Evolutionary conservation across 2,797 vertebrate genomes (phyloP), one percentile per base, ranked within the genome.

Genomic region (Cyclopterus lumpus): DNA sequence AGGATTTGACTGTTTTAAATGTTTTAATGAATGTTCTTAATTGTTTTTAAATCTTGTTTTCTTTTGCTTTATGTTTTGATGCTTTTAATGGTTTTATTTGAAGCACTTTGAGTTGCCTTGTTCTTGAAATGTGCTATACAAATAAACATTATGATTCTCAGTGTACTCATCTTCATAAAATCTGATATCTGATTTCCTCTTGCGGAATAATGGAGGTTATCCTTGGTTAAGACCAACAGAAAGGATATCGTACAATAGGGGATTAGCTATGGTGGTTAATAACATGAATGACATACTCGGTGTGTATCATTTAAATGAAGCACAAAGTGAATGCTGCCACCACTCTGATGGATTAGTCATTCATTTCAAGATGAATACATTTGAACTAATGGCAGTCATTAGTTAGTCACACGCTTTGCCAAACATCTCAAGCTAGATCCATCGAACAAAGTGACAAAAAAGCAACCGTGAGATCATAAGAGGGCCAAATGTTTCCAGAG

Each of bases 321-420:
- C 24, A 16, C 34, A 34, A 53, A 38, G 22, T 51, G 7, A 54
- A 38, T 24, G 64, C 3, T 7, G 53, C 54, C 57, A 28, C 14
- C 15, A 28, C n/a, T 71, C 6, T 26, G 16, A 77, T 28, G 36
- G 26, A 44, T 42, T 53, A 44, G 24, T 71, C 69, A 61, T 36
- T 24, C 1, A 62, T 60, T 40, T n/a, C 4, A 49, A 49, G 8
- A 58, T 16, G 20, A n/a, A 63, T 42, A 8, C 1, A 60, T 51
- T 18, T 22, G 24, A 60, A 67, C 58, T 18, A 54, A 54, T 63
- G 26, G 5, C 24, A 10, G 3, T 40, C 38, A 40, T 40, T 40
- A 40, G 12, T 40, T 40, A 40, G 38, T 40, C 38, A 5, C 38
- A 40, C 24, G 42, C 22, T 61, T 62, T 34, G 28, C 18, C 30